Conservation (phyloP, 2,797 vertebrate species). For the Fringilla coelebs region DNA sequence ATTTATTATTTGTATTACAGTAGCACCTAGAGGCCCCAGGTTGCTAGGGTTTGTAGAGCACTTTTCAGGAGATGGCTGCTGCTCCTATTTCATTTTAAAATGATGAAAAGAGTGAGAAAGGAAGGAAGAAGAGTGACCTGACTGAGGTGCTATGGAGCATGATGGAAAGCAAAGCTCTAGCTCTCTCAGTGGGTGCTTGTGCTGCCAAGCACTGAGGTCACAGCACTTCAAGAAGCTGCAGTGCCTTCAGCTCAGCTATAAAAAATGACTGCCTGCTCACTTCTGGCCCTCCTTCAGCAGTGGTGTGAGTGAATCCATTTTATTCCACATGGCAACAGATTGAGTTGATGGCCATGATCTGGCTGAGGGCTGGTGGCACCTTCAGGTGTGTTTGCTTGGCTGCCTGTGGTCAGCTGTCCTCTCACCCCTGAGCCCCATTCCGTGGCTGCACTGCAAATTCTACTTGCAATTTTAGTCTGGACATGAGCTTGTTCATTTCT, state of each 20-base stretch:
- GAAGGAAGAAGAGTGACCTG: neutral
- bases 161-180: neutral
- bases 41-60: neutral
- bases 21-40: constrained; percentile 29
- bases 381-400: neutral
- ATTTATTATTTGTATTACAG: constrained; percentile 40
- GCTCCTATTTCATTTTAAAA: neutral
- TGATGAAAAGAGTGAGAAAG: neutral
- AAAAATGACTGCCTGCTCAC: neutral
- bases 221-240: neutral
- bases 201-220: neutral
- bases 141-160: neutral
- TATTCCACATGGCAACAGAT: neutral
- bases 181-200: fast-evolving
- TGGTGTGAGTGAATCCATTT: neutral
- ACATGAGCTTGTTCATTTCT: neutral
- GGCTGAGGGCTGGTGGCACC: neutral
- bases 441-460: neutral
- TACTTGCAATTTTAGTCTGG: neutral
- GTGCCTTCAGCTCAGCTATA: neutral
- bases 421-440: neutral
- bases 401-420: fast-evolving
- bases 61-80: neutral
- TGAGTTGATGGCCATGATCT: neutral
- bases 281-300: neutral